A percentile compares a stretch with the other conserved stretches of the same genome.
Conservation (phyloP, 2,113 vertebrate genomes). For the Carlito syrichta region DNA sequence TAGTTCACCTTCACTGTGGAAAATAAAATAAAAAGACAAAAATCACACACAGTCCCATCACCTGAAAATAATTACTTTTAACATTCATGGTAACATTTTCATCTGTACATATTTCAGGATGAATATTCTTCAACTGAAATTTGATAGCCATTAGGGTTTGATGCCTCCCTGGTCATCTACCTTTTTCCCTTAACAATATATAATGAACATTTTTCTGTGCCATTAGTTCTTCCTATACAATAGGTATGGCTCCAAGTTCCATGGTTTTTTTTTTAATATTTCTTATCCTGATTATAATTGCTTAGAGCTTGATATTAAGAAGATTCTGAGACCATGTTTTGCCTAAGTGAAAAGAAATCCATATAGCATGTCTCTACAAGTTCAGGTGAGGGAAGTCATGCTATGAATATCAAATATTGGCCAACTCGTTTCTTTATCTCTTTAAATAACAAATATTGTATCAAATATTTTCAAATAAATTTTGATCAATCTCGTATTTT, state of each 20-base stretch:
- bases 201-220: background rate
- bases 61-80: slow-evolving; percentile 22
- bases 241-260: background rate
- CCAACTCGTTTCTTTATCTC: background rate
- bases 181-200: background rate
- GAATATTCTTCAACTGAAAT: slow-evolving; percentile 19
- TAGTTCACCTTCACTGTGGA: background rate
- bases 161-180: background rate
- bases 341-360: background rate
- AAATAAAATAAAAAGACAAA: slow-evolving; percentile 21
- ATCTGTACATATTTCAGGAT: background rate
- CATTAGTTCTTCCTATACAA: background rate
- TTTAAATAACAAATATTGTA: background rate
- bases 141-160: background rate
- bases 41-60: background rate
- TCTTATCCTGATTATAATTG: background rate
- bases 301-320: background rate
- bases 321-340: background rate
- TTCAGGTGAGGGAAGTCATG: background rate
- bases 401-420: background rate
- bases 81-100: background rate
- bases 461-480: background rate
- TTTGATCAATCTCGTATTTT: background rate
- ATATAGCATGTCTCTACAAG: background rate
- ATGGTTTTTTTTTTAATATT: background rate